Percentiles rank a stretch among this genome's conserved stretches.
Conservation (phyloP, 2,888 invertebrate genomes). For the Scaptomyza tumidula region DNA sequence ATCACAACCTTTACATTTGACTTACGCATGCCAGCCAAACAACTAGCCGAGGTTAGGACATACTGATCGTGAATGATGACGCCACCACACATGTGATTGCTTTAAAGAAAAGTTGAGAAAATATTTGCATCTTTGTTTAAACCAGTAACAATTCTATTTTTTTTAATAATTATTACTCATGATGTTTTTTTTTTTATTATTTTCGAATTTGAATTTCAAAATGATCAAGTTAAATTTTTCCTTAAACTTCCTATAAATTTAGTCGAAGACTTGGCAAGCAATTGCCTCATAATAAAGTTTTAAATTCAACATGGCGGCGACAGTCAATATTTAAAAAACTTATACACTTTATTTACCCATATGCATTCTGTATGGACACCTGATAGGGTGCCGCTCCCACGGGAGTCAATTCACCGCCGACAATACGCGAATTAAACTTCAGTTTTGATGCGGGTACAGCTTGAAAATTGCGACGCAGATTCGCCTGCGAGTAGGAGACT, state of each 20-base stretch:
- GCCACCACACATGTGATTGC: slow-evolving; percentile 83
- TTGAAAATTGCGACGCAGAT: slow-evolving; percentile 34
- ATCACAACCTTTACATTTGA: slow-evolving; percentile 74
- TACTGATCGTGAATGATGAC: slow-evolving; percentile 78
- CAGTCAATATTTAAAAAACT: too few relatives aligned
- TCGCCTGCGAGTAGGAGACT: slow-evolving; percentile 43
- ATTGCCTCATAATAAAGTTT: too few relatives aligned
- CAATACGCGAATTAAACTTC: slow-evolving; percentile 56
- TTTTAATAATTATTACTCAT: too few relatives aligned
- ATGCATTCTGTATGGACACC: slow-evolving; percentile 80
- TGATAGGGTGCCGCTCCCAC: slow-evolving; percentile 79
- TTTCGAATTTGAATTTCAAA: too few relatives aligned
- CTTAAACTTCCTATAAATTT: too few relatives aligned
- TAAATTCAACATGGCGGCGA: too few relatives aligned
- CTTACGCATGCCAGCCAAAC: slow-evolving; percentile 75
- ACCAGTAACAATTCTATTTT: background rate
- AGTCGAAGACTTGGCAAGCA: too few relatives aligned
- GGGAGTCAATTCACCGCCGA: slow-evolving; percentile 72
- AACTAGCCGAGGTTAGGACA: slow-evolving; percentile 82
- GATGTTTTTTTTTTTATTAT: too few relatives aligned
- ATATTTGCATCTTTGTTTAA: background rate
- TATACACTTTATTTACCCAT: too few relatives aligned
- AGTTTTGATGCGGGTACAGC: slow-evolving; percentile 14
- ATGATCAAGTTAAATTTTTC: too few relatives aligned
- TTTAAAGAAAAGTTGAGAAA: slow-evolving; percentile 13